Conservation (phyloP, 2,113 vertebrate species). For the Heloderma charlesbogerti region DNA sequence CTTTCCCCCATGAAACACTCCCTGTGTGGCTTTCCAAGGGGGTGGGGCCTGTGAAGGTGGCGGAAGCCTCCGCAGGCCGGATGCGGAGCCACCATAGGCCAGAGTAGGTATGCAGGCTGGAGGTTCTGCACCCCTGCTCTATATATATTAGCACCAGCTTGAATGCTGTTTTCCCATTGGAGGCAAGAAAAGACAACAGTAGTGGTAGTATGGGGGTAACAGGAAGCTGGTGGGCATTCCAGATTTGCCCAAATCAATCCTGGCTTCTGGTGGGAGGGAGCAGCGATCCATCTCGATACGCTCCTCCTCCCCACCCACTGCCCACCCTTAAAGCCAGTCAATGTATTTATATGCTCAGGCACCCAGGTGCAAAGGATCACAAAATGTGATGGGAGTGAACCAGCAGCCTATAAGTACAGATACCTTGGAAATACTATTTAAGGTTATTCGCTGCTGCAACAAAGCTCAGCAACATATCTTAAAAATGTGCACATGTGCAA, state of each 20-base stretch:
- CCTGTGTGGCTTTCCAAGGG: background rate
- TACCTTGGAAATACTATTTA: background rate
- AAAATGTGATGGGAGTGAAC: background rate
- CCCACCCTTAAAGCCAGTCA: background rate
- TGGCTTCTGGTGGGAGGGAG: background rate
- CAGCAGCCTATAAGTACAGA: background rate
- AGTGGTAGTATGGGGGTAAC: background rate
- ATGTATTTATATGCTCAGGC: background rate
- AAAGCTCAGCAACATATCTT: background rate
- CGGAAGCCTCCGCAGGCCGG: too few relatives aligned
- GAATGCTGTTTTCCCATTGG: background rate
- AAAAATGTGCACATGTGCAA: background rate
- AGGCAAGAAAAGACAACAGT: background rate
- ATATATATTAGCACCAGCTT: background rate
- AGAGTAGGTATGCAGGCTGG: too few relatives aligned
- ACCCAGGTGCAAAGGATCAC: too few relatives aligned
- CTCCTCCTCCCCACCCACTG: background rate
- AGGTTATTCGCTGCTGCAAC: background rate
- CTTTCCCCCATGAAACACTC: background rate
- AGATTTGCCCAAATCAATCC: background rate
- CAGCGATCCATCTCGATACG: background rate
- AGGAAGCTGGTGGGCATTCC: background rate
- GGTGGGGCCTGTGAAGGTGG: too few relatives aligned
- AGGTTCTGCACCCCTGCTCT: background rate
- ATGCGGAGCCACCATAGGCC: too few relatives aligned